Percentiles rank a stretch among this genome's conserved stretches.
These are phyloP conservation scores for Lepidonotus clava DNA, from an alignment of 2,888 invertebrate species.

Conservation along the genomic window DNA sequence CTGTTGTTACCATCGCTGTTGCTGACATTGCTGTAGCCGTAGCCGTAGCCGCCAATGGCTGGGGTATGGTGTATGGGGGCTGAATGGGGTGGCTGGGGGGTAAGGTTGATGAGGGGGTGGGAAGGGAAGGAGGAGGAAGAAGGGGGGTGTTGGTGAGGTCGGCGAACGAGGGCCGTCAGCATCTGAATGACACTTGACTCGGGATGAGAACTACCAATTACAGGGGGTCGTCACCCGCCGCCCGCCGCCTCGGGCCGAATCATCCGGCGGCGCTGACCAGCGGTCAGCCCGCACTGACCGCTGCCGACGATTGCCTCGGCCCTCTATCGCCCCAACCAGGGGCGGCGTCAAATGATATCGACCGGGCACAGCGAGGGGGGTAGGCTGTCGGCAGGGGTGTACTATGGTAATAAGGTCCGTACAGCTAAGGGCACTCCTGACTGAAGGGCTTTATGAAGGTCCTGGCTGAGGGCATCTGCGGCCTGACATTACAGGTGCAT, in stretches of 20 bases:
- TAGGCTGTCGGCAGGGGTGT: background rate
- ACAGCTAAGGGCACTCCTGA: background rate
- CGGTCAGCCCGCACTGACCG: slow-evolving; percentile 4
- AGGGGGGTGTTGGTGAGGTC: background rate
- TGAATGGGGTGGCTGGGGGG: background rate
- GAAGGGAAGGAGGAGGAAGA: background rate
- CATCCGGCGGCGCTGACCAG: background rate
- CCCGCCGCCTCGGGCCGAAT: slow-evolving; percentile 13
- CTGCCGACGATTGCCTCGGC: slow-evolving; percentile 3
- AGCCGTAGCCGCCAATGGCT: background rate
- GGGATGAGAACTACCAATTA: slow-evolving; percentile 50
- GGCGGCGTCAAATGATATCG: slow-evolving; percentile 12
- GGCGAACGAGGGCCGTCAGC: slow-evolving; percentile 36
- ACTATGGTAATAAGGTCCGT: slow-evolving; percentile 27
- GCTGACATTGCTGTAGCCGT: background rate
- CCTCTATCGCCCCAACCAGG: slow-evolving; percentile 26
- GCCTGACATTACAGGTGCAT: no score
- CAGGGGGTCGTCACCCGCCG: slow-evolving; percentile 33
- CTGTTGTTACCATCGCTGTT: background rate
- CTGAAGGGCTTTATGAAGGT: background rate
- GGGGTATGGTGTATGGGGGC: background rate
- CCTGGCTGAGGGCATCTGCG: no score
- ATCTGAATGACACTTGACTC: slow-evolving; percentile 53
- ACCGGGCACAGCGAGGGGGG: background rate
- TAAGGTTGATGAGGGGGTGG: slow-evolving; percentile 13